Percentiles rank a stretch among this genome's conserved stretches.
phyloP scores from a whole-genome alignment of 2,113 vertebrate species.

The Hystrix brachyura region DNA sequence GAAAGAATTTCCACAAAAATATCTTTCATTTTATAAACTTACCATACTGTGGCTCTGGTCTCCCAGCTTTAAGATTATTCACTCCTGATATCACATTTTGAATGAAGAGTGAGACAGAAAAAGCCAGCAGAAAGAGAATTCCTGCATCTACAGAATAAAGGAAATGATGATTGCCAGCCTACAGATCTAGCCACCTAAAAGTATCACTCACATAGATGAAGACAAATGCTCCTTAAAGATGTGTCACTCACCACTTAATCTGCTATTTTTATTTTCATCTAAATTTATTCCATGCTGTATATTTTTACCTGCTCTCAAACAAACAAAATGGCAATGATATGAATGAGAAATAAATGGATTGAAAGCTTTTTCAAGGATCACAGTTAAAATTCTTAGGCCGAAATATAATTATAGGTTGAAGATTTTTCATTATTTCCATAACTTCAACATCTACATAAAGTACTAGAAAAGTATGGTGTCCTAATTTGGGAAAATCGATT shows the following conservation, averaged over 20 bases:
- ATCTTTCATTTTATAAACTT: neutral
- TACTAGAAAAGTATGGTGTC: neutral
- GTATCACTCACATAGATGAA: neutral
- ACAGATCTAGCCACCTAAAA: neutral
- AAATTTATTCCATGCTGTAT: neutral
- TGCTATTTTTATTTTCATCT: conserved; percentile 29
- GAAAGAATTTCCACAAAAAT: neutral
- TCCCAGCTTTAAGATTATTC: neutral
- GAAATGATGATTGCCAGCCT: neutral
- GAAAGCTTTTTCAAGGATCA: conserved; percentile 42
- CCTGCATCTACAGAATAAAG: neutral
- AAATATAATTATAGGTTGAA: conserved; percentile 53
- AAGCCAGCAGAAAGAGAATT: neutral
- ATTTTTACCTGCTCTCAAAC: neutral
- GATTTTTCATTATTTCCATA: conserved; percentile 33
- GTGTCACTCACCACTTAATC: neutral
- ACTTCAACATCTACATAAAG: conserved; percentile 25
- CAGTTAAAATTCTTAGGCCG: conserved; percentile 14
- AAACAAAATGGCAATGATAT: conserved; percentile 16
- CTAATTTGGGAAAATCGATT: conserved; percentile 60
- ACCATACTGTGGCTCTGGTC: neutral
- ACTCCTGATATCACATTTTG: neutral
- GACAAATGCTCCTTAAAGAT: neutral
- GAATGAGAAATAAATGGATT: neutral
- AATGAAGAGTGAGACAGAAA: neutral